These are phyloP conservation scores for Mizuhopecten yessoensis DNA, from an alignment of 1,140 invertebrate genomes.

Conservation along the genomic window DNA sequence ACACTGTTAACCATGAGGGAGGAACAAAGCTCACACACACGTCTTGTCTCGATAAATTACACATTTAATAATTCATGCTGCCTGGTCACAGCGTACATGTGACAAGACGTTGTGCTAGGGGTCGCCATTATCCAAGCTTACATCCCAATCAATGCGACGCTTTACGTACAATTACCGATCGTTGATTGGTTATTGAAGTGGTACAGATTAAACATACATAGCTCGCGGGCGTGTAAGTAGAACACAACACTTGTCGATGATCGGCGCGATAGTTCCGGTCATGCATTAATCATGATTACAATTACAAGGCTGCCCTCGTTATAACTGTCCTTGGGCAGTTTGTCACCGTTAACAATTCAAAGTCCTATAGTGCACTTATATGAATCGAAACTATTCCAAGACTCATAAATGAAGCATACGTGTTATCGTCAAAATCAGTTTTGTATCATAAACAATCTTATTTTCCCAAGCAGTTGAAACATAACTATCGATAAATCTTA, in stretches of 20 bases:
- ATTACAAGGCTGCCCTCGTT: background rate
- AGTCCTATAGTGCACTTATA: background rate
- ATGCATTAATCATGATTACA: background rate
- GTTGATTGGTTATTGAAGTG: background rate
- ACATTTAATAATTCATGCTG: background rate
- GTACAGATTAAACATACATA: constrained; percentile 12
- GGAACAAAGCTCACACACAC: background rate
- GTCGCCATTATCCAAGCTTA: background rate
- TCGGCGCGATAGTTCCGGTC: background rate
- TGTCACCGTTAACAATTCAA: background rate
- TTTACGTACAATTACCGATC: background rate
- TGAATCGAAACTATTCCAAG: background rate
- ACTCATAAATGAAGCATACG: background rate
- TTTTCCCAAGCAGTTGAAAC: no score
- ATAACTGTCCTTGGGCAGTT: background rate
- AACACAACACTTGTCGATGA: background rate
- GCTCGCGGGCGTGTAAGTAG: background rate
- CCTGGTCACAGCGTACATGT: background rate
- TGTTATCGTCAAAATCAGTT: background rate
- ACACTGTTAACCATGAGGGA: background rate
- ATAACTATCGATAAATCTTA: no score
- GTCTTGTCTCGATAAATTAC: background rate
- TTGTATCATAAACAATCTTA: background rate
- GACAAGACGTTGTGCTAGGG: background rate
- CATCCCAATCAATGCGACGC: constrained; percentile 12